phyloP scores from a whole-genome alignment of 2,888 invertebrate species.

The Xylocampa areola region DNA sequence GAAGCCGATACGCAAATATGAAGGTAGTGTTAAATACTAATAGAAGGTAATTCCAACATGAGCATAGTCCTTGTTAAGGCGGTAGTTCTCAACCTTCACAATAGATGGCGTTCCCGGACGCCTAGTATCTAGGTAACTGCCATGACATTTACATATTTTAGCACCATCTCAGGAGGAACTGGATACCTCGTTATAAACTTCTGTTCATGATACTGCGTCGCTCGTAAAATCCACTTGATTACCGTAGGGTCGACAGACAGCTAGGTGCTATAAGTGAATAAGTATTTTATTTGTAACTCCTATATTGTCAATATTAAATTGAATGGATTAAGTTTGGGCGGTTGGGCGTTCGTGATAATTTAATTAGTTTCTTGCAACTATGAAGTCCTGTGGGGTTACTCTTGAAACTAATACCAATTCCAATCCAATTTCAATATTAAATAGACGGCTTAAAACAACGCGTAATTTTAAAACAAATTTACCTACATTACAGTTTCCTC shows the following conservation, averaged over 20 bases:
- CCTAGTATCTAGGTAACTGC: constrained; percentile 24
- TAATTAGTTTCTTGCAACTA: not conserved
- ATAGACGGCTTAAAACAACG: too few species aligned
- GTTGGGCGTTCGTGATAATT: too few species aligned
- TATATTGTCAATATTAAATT: too few species aligned
- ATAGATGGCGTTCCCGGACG: constrained; percentile 13
- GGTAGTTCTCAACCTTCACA: constrained; percentile 10
- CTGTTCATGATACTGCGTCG: constrained; percentile 40
- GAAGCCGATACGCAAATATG: too few species aligned
- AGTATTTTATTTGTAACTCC: not conserved
- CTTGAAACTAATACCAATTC: too few species aligned
- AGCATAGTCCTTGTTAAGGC: too few species aligned
- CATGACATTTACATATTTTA: constrained; percentile 48
- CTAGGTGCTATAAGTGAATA: constrained; percentile 1
- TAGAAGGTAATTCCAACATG: too few species aligned
- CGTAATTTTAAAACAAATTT: too few species aligned
- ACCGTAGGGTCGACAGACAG: constrained; percentile 8
- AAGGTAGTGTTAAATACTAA: too few species aligned
- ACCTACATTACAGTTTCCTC: too few species aligned
- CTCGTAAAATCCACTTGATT: constrained; percentile 44
- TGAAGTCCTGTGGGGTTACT: not conserved
- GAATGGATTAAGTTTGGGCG: too few species aligned
- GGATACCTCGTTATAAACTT: constrained; percentile 53
- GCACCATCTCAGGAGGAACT: constrained; percentile 40
- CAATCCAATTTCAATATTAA: too few species aligned